Evolutionary conservation across 2,888 invertebrate genomes (phyloP), one percentile per base, ranked within the genome.

Genomic region (Atethmia centrago): DNA sequence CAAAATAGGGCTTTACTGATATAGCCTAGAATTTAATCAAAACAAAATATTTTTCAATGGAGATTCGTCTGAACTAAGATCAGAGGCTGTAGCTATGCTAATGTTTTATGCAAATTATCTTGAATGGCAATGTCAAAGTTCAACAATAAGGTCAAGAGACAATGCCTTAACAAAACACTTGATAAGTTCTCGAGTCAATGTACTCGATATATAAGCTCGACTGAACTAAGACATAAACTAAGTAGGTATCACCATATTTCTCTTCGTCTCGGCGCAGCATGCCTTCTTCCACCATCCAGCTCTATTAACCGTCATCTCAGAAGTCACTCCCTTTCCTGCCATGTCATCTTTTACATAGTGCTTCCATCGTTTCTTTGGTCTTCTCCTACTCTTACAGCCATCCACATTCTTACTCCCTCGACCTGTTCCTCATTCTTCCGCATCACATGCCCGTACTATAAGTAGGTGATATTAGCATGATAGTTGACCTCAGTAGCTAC

Each of bases 181-280:
- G 71, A 79, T 75, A 75, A 59, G n/a, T 47, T 47, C 36, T 14
- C 4, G 49, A 58, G 74, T 67, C 77, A 67, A 58, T 67, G 77
- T 45, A 58, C 74, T 47, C 19, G 19, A 72, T 25, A 21, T 28
- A 65, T 21, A 47, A 25, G 42, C 42, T 59, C 16, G 8, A 73
- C 8, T 28, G 42, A 25, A 2, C 10, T 49, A 10, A 25, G 1
- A 63, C 2, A n/a, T n/a, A 42, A 16, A 58, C 12, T 16, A n/a
- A 28, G n/a, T 19, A n/a, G n/a, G 16, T 28, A 7, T 42, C 10
- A 42, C 16, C 21, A 5, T 42, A 14, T 25, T 61, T 19, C 14
- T 66, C 19, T 5, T 25, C 16, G n/a, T 16, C 10, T 61, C 40
- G 5, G n/a, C 2, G 16, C 5, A 40, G 1, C n/a, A 16, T 40